Base-by-base conservation (phyloP, 2,888 invertebrate genomes). In the Heteropelma amictum region DNA sequence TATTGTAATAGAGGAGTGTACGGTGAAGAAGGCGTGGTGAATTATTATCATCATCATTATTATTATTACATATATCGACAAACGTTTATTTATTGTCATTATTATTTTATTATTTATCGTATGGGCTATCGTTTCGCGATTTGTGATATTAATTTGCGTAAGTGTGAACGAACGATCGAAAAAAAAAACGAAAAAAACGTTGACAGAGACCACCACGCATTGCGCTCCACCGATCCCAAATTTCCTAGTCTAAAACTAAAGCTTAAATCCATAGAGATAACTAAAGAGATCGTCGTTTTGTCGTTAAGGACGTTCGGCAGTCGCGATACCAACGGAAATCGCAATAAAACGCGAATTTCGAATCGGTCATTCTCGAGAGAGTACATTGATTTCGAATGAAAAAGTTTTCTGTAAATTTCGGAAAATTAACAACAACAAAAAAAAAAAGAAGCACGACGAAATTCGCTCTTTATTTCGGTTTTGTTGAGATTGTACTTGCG, bases 101-200 rank as follows among this genome's bases (percentile, higher is more conserved):
- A 45, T 69, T 51, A 17, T 42, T 61, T 61, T 53, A 64, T 73
- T 28, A 81, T 33, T 84, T 82, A 80, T 85, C 82, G 81, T 85
- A 82, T 81, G 76, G 77, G 82, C 82, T 84, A 84, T 83, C 77
- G 81, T 85, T 86, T 78, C 71, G 71, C 79, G 63, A 79, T 78
- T 79, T 79, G 77, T 79, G 79, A 79, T 78, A 78, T 77, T 78
- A 76, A 76, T 78, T 78, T 79, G 73, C 72, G 72, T 72, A 67
- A 72, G 72, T 58, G 53, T 61, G 30, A 33, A 49, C 30, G 51
- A 69, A 42, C 40, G 33, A 33, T 14, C n/a, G 23, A 19, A 65
- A 47, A 42, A 40, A 56, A 58, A 7, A 26, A 38, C 3, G 51
- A 63, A 7, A 28, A 26, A 12, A 40, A 40, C 21, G 42, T n/a